A percentile compares a stretch with the other conserved stretches of the same genome.
These are phyloP conservation scores for Trachythela sp. DNA, from an alignment of 64 coral and sea anemone genomes.

Conservation along the genomic window DNA sequence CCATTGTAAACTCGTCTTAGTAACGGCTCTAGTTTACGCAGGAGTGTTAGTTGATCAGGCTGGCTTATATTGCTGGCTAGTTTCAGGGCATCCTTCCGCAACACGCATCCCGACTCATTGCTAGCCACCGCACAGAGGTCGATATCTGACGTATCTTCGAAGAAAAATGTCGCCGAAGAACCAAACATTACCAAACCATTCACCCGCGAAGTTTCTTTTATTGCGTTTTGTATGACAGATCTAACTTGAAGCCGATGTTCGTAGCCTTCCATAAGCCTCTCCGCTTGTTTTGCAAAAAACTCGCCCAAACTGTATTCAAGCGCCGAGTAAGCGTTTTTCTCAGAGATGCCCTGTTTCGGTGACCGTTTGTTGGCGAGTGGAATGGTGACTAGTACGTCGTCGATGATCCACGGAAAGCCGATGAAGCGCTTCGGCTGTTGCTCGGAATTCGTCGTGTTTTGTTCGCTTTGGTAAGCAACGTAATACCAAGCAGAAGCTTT, in stretches of 20 bases:
- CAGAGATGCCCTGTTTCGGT: background rate
- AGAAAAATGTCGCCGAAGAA: constrained; percentile 75
- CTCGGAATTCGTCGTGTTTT: background rate
- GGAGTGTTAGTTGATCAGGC: constrained; percentile 52
- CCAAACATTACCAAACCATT: constrained; percentile 65
- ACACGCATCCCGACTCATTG: background rate
- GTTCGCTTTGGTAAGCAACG: constrained; percentile 54
- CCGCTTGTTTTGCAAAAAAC: background rate
- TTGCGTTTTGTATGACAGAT: background rate
- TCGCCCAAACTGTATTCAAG: background rate
- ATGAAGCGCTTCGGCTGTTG: constrained; percentile 38
- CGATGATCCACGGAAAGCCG: constrained; percentile 90
- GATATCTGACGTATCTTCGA: constrained; percentile 72
- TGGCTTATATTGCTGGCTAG: background rate
- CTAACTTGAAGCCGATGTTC: constrained; percentile 18
- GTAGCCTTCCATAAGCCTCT: background rate
- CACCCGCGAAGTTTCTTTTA: background rate
- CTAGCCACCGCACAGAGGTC: constrained; percentile 61
- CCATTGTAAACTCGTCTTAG: constrained; percentile 57
- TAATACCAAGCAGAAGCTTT: constrained; percentile 94
- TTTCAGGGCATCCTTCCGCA: background rate
- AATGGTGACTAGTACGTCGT: constrained; percentile 84
- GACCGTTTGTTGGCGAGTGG: constrained; percentile 14
- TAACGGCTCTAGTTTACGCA: constrained; percentile 46
- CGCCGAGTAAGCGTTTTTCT: background rate